A percentile compares a stretch with the other conserved stretches of the same genome.
Conservation (phyloP, 2,113 vertebrate genomes). For the Engystomops pustulosus region DNA sequence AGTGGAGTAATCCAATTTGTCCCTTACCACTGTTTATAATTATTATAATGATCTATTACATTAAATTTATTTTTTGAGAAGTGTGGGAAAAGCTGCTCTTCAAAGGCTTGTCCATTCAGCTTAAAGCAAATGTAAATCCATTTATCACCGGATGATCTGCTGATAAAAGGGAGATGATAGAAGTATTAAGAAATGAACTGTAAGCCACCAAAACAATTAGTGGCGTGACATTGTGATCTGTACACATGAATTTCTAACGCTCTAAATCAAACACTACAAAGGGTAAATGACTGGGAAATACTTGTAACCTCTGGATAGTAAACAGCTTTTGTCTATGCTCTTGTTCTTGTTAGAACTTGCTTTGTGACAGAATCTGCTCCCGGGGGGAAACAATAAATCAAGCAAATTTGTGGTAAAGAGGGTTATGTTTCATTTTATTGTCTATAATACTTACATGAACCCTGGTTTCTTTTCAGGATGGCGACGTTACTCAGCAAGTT, state of each 20-base stretch:
- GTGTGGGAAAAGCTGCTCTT: conserved; percentile 46
- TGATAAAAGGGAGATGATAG: conserved; percentile 1
- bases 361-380: neutral
- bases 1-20: conserved; percentile 25
- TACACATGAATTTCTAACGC: neutral
- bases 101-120: neutral
- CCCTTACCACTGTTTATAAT: neutral
- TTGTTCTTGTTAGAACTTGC: neutral
- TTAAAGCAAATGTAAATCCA: conserved; percentile 17
- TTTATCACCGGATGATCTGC: conserved; percentile 11
- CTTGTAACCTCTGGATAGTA: neutral
- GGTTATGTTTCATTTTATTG: neutral
- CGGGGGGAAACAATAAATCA: neutral
- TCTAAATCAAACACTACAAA: neutral
- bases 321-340: neutral
- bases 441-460: neutral
- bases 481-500: conserved; percentile 97
- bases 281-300: neutral
- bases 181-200: neutral
- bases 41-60: conserved; percentile 11
- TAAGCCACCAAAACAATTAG: neutral
- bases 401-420: neutral
- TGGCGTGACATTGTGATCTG: conserved; percentile 11
- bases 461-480: conserved; percentile 78
- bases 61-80: conserved; percentile 23